A percentile compares a stretch with the other conserved stretches of the same genome.
phyloP scores from a whole-genome alignment of 2,797 vertebrate genomes.

The Choloepus didactylus region DNA sequence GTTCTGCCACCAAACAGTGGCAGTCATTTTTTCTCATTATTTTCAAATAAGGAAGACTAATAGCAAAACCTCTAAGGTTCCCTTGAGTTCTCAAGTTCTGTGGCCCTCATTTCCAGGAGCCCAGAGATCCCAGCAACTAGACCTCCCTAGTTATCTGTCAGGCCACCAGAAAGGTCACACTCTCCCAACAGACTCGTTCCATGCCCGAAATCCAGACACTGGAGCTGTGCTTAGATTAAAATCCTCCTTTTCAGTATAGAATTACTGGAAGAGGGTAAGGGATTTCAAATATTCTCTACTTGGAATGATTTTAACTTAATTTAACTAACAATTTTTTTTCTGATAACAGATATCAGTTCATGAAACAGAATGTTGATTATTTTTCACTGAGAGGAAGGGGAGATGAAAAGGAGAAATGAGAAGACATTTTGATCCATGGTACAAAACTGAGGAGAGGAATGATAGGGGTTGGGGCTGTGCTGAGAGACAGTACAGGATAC shows the following conservation, averaged over 20 bases:
- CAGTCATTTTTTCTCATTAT: slow-evolving; percentile 9
- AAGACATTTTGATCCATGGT: background rate
- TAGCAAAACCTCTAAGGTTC: background rate
- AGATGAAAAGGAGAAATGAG: background rate
- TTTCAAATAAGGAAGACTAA: background rate
- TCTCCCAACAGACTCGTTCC: background rate
- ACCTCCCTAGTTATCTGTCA: background rate
- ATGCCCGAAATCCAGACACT: background rate
- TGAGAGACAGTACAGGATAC: background rate
- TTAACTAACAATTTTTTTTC: background rate
- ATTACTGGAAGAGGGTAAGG: background rate
- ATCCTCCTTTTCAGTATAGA: background rate
- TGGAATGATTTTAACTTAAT: background rate
- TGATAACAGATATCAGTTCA: background rate
- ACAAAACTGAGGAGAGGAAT: background rate
- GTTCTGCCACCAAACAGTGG: background rate
- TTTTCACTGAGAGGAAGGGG: background rate
- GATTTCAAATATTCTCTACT: background rate
- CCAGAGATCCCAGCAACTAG: background rate
- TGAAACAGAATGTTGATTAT: background rate
- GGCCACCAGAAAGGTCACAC: background rate
- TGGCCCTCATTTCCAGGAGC: background rate
- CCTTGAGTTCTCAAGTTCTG: background rate
- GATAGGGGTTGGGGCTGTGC: background rate
- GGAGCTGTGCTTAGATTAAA: background rate